Evolutionary conservation across 2,888 invertebrate genomes (phyloP).

Genomic region (Mimachlamys varia): DNA sequence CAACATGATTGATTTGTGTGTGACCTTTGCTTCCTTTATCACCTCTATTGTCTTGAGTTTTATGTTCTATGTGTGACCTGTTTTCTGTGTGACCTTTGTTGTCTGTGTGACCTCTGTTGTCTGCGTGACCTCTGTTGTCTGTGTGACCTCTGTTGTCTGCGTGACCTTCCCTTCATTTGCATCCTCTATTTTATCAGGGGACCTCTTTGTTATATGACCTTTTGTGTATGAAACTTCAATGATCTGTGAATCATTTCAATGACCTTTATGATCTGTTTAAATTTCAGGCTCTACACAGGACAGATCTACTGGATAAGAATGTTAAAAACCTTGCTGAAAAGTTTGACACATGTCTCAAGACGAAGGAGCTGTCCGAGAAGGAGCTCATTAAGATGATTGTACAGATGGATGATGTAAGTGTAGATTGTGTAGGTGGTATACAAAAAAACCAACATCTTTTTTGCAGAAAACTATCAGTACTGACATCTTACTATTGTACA

Average conservation of each 20-base stretch:
- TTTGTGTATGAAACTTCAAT: no score
- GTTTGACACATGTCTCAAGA: constrained; percentile 69
- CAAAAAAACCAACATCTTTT: neutral
- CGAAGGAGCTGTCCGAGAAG: constrained; percentile 71
- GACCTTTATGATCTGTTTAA: neutral
- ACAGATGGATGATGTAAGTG: constrained; percentile 78
- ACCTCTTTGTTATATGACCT: neutral
- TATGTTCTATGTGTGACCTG: neutral
- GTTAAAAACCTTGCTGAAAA: constrained; percentile 68
- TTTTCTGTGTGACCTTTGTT: neutral
- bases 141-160: neutral
- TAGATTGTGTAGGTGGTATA: neutral
- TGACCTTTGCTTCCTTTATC: no score
- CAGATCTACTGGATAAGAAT: constrained; percentile 89
- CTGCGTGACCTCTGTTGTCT: neutral
- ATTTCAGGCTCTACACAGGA: constrained; percentile 89
- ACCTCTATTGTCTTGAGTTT: no score
- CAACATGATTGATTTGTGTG: no score
- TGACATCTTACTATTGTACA: no score
- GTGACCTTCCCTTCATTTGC: no score
- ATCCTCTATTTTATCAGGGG: no score
- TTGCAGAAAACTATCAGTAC: no score
- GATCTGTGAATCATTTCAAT: neutral
- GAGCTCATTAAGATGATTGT: constrained; percentile 75
- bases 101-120: neutral